Base-by-base conservation (phyloP, 2,797 vertebrate species). In the Scomberomorus guttatus region DNA sequence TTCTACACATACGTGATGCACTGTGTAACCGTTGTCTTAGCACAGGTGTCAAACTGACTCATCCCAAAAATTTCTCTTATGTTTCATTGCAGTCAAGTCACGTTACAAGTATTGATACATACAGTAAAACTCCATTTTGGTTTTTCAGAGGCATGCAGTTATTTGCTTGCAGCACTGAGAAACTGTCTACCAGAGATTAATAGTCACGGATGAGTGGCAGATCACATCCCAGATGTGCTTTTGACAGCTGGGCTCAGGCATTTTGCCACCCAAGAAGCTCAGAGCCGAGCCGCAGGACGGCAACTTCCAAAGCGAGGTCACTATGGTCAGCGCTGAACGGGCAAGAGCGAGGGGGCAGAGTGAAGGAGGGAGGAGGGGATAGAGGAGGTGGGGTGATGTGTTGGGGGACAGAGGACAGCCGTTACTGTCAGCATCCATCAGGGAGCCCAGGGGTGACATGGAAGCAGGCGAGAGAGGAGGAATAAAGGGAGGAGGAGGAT, bases 381-480 rank as follows among this genome's bases (percentile, higher is more conserved):
- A 66, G 32, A 52, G 55, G 50, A 25, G 72, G 51, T 11, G 70
- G 65, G 44, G 73, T 34, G 74, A 82, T 37, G 75, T 81, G 76
- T 60, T 65, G 67, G 79, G 75, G 80, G 89, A 91, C 39, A 18
- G 86, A 74, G 85, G 85, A 89, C 93, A 92, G 91, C 83, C 82
- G 85, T 75, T 93, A 72, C 86, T 94, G 94, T 94, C 94, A 93
- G 82, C 76, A 77, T 85, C 82, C 80, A 93, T 94, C 91, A 94
- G 85, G 69, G 60, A 72, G 81, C 90, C 90, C 77, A 86, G 79
- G 87, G 90, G 80, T 91, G 92, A 93, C 75, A 81, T 85, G 91
- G 78, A 54, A 80, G 61, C 50, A 80, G 90, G 91, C 85, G 67
- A 87, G 65, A 88, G 56, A 74, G 56, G 66, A 67, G 63, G 80